Percentiles rank a stretch among this genome's conserved stretches.
phyloP scores from a whole-genome alignment of 2,113 vertebrate genomes.

The Antennarius striatus region DNA sequence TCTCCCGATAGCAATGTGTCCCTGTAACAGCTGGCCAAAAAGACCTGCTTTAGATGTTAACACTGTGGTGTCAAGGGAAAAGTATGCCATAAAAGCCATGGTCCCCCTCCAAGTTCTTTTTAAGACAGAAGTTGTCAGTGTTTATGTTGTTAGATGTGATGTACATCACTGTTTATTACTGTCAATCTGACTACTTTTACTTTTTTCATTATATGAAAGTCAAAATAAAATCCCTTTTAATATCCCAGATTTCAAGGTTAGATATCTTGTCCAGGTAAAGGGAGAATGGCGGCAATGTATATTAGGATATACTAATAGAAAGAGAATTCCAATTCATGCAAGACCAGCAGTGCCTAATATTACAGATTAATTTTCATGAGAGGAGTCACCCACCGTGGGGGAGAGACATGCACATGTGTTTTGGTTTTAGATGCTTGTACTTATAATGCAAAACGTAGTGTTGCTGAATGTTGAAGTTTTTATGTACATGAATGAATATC shows the following conservation, averaged over 20 bases:
- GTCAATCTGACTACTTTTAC: not conserved
- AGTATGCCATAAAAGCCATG: not conserved
- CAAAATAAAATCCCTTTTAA: too few relatives aligned
- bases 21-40: not conserved
- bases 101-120: not conserved
- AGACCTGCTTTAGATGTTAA: constrained; percentile 2
- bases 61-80: not conserved
- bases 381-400: too few relatives aligned
- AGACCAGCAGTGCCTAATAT: not conserved
- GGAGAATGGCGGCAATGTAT: too few relatives aligned
- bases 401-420: not conserved
- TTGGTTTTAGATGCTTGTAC: too few relatives aligned
- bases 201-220: too few relatives aligned
- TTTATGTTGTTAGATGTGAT: too few relatives aligned
- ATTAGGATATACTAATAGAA: not conserved
- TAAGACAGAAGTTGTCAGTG: not conserved
- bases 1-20: not conserved
- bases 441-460: too few relatives aligned
- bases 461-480: too few relatives aligned
- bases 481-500: not conserved
- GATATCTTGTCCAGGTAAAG: too few relatives aligned
- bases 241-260: not conserved
- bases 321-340: not conserved
- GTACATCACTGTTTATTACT: too few relatives aligned
- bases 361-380: not conserved